phyloP scores from a whole-genome alignment of 1,140 invertebrate genomes.

The Varroa destructor region DNA sequence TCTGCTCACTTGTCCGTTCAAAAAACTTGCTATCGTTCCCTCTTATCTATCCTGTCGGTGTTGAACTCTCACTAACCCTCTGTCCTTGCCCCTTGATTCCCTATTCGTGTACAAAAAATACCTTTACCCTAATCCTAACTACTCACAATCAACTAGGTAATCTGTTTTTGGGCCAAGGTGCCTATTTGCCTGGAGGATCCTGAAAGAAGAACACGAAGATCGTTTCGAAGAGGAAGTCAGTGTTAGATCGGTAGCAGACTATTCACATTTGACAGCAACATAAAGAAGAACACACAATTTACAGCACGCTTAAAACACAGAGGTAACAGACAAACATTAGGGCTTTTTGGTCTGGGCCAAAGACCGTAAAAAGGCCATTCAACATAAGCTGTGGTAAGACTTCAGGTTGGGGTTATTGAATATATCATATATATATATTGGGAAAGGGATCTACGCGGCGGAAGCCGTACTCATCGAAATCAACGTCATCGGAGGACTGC shows the following conservation, averaged over 20 bases:
- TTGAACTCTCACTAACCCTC: not conserved
- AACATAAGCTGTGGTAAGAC: conserved; percentile 1
- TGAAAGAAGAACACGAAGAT: not conserved
- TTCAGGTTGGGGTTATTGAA: not conserved
- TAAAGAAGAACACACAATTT: not conserved
- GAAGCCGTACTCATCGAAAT: too few species aligned
- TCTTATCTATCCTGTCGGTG: conserved; percentile 24
- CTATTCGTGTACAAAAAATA: not conserved
- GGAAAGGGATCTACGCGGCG: too few species aligned
- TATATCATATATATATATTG: too few species aligned
- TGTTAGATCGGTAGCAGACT: conserved; percentile 19
- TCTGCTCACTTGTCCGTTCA: conserved; percentile 16
- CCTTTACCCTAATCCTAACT: conserved; percentile 7
- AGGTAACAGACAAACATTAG: conserved; percentile 15
- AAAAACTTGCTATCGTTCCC: not conserved
- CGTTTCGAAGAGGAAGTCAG: conserved; percentile 23
- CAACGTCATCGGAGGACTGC: too few species aligned
- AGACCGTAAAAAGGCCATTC: conserved; percentile 21
- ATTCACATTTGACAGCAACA: not conserved
- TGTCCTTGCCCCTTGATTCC: too few species aligned
- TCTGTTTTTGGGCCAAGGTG: conserved; percentile 3
- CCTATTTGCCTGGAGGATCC: conserved; percentile 3
- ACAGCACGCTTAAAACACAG: conserved; percentile 1
- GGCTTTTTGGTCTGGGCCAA: conserved; percentile 22
- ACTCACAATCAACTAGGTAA: conserved; percentile 16